These are phyloP conservation scores for Ferdinandea cuprea DNA, from an alignment of 2,888 invertebrate genomes.

Conservation along the genomic window DNA sequence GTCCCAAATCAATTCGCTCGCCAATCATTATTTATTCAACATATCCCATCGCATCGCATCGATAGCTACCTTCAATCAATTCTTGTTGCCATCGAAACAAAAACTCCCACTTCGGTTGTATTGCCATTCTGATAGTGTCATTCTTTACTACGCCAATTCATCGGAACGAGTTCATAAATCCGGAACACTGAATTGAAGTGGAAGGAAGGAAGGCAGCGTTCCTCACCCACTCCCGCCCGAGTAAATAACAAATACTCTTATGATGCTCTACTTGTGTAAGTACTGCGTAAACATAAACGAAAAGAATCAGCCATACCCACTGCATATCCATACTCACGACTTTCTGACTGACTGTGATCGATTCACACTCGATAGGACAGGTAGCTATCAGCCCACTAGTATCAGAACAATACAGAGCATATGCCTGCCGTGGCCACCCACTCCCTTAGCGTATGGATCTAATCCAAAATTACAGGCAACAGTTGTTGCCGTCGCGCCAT, in stretches of 20 bases:
- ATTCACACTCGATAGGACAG: constrained; percentile 56
- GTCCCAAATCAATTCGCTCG: constrained; percentile 72
- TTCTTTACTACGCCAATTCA: constrained; percentile 58
- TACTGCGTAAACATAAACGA: constrained; percentile 43
- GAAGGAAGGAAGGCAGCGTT: neutral
- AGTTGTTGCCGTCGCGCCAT: constrained; percentile 45
- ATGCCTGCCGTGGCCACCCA: no score
- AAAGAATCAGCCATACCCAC: neutral
- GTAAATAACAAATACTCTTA: constrained; percentile 40
- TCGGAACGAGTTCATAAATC: constrained; percentile 68
- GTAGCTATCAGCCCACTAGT: constrained; percentile 21
- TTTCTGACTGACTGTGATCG: constrained; percentile 63
- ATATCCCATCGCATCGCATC: constrained; percentile 55
- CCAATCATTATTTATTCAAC: constrained; percentile 69
- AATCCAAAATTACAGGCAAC: constrained; percentile 55
- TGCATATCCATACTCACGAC: neutral
- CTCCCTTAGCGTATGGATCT: neutral
- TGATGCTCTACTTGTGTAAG: constrained; percentile 27
- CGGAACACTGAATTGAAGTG: constrained; percentile 45
- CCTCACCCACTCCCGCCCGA: constrained; percentile 6
- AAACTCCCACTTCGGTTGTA: constrained; percentile 42
- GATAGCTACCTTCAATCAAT: constrained; percentile 71
- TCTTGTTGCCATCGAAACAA: constrained; percentile 52
- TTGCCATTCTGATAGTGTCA: constrained; percentile 39
- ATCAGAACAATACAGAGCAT: no score